Conservation (phyloP, 2,888 invertebrate species). For the Ormyrus nitidulus region DNA sequence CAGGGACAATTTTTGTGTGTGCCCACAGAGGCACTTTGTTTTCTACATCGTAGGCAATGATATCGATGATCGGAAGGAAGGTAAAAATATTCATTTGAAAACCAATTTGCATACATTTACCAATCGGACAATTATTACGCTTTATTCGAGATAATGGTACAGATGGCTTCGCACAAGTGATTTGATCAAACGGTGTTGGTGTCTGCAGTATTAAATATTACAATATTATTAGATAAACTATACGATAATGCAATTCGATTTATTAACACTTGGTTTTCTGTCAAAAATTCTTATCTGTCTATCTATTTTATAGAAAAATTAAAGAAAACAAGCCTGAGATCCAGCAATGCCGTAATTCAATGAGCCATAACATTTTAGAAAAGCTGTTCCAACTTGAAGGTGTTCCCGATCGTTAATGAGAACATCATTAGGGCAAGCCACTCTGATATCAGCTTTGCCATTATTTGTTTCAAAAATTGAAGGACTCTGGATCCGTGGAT, state of each 20-base stretch:
- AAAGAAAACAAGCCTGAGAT: conserved; percentile 1
- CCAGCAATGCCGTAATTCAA: conserved; percentile 14
- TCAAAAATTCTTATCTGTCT: too few relatives aligned
- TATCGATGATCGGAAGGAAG: conserved; percentile 26
- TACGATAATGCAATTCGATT: too few relatives aligned
- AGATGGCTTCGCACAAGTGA: background rate
- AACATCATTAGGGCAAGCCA: conserved; percentile 18
- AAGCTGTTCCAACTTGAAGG: conserved; percentile 24
- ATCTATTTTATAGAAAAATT: background rate
- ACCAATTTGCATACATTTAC: conserved; percentile 29
- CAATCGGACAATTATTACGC: conserved; percentile 18
- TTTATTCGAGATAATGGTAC: background rate
- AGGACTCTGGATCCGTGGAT: conserved; percentile 27
- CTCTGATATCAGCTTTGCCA: conserved; percentile 13
- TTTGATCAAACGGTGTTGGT: conserved; percentile 2
- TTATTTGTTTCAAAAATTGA: conserved; percentile 1
- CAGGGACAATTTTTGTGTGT: conserved; percentile 7
- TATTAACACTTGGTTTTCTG: too few relatives aligned
- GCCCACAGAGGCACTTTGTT: conserved; percentile 18
- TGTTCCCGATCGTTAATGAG: background rate
- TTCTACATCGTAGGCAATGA: conserved; percentile 22
- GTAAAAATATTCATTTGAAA: conserved; percentile 26
- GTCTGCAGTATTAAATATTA: background rate
- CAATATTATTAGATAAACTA: background rate
- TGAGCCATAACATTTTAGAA: conserved; percentile 16